These are phyloP conservation scores for Stenichneumon culpator DNA, from an alignment of 2,888 invertebrate genomes.

Conservation along the genomic window DNA sequence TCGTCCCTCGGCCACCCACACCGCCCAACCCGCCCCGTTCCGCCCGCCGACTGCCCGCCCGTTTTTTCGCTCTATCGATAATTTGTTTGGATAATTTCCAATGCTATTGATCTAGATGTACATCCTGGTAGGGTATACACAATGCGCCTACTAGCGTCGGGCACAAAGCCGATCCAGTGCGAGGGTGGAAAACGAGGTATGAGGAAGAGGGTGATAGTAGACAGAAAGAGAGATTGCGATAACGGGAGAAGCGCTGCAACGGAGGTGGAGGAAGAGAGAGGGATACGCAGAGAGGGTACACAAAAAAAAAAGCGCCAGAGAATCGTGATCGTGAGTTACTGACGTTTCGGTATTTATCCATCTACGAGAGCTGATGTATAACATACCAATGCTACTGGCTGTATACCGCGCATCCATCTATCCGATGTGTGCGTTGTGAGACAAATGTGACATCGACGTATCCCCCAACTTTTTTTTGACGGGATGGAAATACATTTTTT, in stretches of 20 bases:
- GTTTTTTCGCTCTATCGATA: constrained; percentile 81
- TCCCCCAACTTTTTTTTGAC: constrained; percentile 9
- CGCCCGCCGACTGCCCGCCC: constrained; percentile 32
- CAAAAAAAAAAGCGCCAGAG: constrained; percentile 52
- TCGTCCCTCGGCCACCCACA: constrained; percentile 37
- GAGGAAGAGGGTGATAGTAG: constrained; percentile 59
- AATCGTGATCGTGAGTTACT: constrained; percentile 83
- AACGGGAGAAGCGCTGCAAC: constrained; percentile 54
- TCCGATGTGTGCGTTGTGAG: constrained; percentile 46
- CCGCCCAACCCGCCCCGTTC: constrained; percentile 6
- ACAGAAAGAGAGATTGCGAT: constrained; percentile 54
- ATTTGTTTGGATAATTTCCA: constrained; percentile 86
- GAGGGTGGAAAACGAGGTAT: constrained; percentile 53
- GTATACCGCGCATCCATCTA: constrained; percentile 57
- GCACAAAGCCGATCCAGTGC: constrained; percentile 65
- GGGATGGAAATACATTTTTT: background rate
- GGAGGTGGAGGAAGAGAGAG: constrained; percentile 22
- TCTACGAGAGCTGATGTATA: constrained; percentile 76
- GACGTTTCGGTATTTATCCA: constrained; percentile 83
- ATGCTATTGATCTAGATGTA: constrained; percentile 85
- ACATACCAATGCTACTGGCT: constrained; percentile 55
- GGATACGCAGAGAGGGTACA: constrained; percentile 58
- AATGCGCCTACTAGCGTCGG: constrained; percentile 78
- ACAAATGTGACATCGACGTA: constrained; percentile 55
- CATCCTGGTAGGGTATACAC: constrained; percentile 83